Evolutionary conservation across 2,113 vertebrate genomes (phyloP), one percentile per base, ranked within the genome.

Genomic region (Heterochromis multidens): DNA sequence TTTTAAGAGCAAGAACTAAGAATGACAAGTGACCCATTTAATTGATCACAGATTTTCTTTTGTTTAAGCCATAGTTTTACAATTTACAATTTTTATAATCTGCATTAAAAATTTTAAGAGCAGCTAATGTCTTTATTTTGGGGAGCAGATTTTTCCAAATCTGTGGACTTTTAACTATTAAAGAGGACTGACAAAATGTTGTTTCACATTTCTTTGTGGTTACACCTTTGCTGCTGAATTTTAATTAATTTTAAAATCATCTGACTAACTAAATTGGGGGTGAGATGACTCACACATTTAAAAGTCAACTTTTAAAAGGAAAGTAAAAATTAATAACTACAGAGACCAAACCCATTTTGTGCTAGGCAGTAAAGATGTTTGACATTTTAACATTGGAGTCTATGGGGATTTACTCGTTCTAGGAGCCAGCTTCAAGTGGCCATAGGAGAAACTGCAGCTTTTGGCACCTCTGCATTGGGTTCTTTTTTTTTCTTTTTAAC

Each of bases 61-160:
- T 46, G 37, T 70, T 70, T 70, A 70, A 70, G 63, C 63, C 37
- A 70, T 43, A 27, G 37, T 70, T 46, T 70, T 70, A 70, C n/a
- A n/a, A n/a, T n/a, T n/a, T n/a, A n/a, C n/a, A n/a, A n/a, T n/a
- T n/a, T n/a, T n/a, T n/a, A n/a, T n/a, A n/a, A n/a, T 40, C 14
- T 70, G 37, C 37, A 70, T 70, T 70, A 6, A 11, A 0, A 19
- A 0, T 43, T 11, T 46, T 14, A n/a, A 40, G 23, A 23, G n/a
- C 35, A 65, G 12, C 40, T 35, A 65, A 16, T 23, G 35, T 65
- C 35, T 65, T 65, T 65, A 40, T 65, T 65, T 40, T 35, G 2
- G 3, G 37, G 37, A 10, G 37, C 11, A 40, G 62, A 65, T 40
- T 40, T 14, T 65, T 65, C 21, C 21, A 40, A 65, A 40, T 65